phyloP scores from a whole-genome alignment of 2,888 invertebrate genomes.

The Drosophila ochracea region DNA sequence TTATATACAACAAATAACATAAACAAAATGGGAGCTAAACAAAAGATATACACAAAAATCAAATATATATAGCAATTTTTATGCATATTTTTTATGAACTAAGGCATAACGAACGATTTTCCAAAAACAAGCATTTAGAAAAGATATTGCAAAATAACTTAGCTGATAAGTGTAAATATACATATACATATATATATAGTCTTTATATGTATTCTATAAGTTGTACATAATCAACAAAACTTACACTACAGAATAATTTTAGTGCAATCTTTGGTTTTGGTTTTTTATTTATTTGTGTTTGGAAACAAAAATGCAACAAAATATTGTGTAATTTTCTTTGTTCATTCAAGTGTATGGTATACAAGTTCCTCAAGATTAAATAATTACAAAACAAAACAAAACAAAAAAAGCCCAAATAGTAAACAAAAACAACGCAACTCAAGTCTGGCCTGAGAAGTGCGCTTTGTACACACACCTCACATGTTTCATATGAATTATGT shows the following conservation, averaged over 20 bases:
- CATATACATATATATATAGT: constrained; percentile 20
- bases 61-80: constrained; percentile 57
- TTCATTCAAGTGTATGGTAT: constrained; percentile 87
- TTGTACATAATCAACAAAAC: constrained; percentile 65
- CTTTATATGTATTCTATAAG: constrained; percentile 8
- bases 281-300: constrained; percentile 19
- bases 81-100: constrained; percentile 68
- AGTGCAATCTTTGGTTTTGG: constrained; percentile 76
- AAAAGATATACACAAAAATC: constrained; percentile 18
- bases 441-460: constrained; percentile 48
- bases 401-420: constrained; percentile 67
- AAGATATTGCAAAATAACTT: constrained; percentile 29
- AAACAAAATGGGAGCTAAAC: constrained; percentile 29
- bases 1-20: constrained; percentile 65
- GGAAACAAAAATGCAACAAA: constrained; percentile 71
- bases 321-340: constrained; percentile 84
- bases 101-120: constrained; percentile 61
- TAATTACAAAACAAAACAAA: constrained; percentile 67
- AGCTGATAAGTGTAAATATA: constrained; percentile 40
- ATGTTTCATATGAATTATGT: constrained; percentile 78
- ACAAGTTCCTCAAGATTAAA: constrained; percentile 89
- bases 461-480: constrained; percentile 72
- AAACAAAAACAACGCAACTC: constrained; percentile 70
- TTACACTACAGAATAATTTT: constrained; percentile 75
- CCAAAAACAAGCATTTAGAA: constrained; percentile 59